A percentile compares a stretch with the other conserved stretches of the same genome.
These are phyloP conservation scores for Hiodon alosoides DNA, from an alignment of 2,113 vertebrate species.

Conservation along the genomic window DNA sequence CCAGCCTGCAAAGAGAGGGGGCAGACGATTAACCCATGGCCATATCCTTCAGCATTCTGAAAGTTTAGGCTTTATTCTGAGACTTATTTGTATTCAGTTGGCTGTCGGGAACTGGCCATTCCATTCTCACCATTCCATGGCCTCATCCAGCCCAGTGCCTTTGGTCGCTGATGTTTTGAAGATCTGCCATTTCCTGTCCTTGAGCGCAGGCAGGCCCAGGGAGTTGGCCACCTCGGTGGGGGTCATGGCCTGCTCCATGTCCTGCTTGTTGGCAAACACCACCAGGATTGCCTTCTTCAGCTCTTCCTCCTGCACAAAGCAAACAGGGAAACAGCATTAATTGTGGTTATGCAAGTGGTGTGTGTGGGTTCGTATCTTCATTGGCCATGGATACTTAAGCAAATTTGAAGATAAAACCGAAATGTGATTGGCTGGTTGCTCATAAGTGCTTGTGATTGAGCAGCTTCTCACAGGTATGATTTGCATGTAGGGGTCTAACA, in stretches of 20 bases:
- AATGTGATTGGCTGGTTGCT: too few relatives aligned
- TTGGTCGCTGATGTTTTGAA: constrained; percentile 97
- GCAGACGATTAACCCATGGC: constrained; percentile 21
- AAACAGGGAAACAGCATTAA: not conserved
- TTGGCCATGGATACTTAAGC: too few relatives aligned
- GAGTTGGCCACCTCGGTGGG: constrained; percentile 92
- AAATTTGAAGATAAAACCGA: too few relatives aligned
- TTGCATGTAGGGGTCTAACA: too few relatives aligned
- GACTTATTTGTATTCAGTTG: not conserved
- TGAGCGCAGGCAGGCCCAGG: constrained; percentile 84
- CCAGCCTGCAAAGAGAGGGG: constrained; percentile 70
- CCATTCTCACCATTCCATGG: constrained; percentile 86
- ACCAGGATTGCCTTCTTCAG: constrained; percentile 95
- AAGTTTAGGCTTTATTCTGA: not conserved
- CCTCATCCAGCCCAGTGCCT: constrained; percentile 89
- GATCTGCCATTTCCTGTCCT: constrained; percentile 98
- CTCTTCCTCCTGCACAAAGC: constrained; percentile 80
- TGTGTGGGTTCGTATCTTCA: not conserved
- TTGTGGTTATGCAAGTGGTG: not conserved
- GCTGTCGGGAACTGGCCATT: not conserved
- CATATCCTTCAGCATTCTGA: not conserved
- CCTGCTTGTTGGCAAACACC: constrained; percentile 98
- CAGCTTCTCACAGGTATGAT: too few relatives aligned
- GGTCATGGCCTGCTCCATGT: constrained; percentile 98
- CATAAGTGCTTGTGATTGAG: too few relatives aligned